Base-by-base conservation (phyloP, 2,797 vertebrate species). In the Bovichtus diacanthus region DNA sequence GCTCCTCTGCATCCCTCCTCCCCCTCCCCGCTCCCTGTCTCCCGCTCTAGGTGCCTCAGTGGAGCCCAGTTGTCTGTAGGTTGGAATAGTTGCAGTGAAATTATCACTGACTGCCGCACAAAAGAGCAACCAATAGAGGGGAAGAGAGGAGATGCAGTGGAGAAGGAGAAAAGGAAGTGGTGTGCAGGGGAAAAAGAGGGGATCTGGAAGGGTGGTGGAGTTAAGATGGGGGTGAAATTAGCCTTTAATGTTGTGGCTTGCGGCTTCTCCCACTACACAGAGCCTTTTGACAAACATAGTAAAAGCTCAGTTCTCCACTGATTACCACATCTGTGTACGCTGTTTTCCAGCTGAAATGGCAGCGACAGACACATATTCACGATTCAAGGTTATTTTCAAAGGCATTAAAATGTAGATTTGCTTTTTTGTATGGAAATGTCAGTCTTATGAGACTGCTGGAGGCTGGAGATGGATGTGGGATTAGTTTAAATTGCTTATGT, bases 71-170 rank as follows among this genome's bases (percentile, higher is more conserved):
- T 63, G 54, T 76, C 88, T 86, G 80, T 86, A 80, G 71, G 88
- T 76, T 82, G 69, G 59, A 88, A 53, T 59, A 68, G 83, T 87
- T 87, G 80, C 64, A 78, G 82, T 71, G 64, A 76, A 87, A 87
- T 87, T 46, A 85, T 74, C 58, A 74, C 67, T 6, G 38, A 62
- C 67, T 78, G 61, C 46, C 2, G 60, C 80, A 38, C 74, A 70
- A 53, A 69, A 75, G 25, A 72, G 54, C 23, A 58, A 61, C 43
- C 16, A 47, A 58, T 18, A 19, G 64, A 34, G 38, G 70, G n/a
- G 46, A 69, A 50, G 71, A 74, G 65, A 69, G 50, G 71, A 74
- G 65, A 46, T 54, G 34, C 2, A 50, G 39, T 1, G 64, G 9
- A 53, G 41, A 7, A 25, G 34, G 25, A 58, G 44, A 47, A 34